phyloP scores from a whole-genome alignment of 2,113 vertebrate genomes.

The Bagarius yarrelli region DNA sequence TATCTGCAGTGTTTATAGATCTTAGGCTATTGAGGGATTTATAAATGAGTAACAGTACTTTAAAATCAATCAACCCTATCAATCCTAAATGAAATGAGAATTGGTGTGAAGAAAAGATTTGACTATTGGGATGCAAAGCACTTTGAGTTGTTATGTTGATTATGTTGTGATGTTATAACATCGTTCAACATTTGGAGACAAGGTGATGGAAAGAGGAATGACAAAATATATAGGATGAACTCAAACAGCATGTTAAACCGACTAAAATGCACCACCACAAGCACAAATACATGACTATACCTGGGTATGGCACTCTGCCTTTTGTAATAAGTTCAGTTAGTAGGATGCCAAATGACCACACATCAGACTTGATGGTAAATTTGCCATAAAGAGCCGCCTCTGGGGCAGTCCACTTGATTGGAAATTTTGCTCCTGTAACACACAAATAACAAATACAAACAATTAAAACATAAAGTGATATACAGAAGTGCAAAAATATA shows the following conservation, averaged over 20 bases:
- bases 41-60: no score
- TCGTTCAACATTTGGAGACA: no score
- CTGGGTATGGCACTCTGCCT: slow-evolving; percentile 97
- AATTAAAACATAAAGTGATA: not conserved
- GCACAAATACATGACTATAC: slow-evolving; percentile 48
- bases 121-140: no score
- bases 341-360: slow-evolving; percentile 97
- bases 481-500: slow-evolving; percentile 13
- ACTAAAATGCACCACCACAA: not conserved
- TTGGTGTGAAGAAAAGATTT: no score
- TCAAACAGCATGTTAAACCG: not conserved
- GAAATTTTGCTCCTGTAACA: slow-evolving; percentile 90
- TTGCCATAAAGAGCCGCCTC: slow-evolving; percentile 90
- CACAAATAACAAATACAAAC: not conserved
- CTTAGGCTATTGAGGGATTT: no score
- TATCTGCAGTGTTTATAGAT: no score
- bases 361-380: slow-evolving; percentile 97
- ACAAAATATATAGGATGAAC: not conserved
- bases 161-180: no score
- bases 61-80: no score
- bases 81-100: no score
- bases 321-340: slow-evolving; percentile 95
- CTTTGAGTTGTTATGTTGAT: not conserved
- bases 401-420: slow-evolving; percentile 97
- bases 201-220: not conserved